Percentiles rank a stretch among this genome's conserved stretches.
phyloP scores from a whole-genome alignment of 2,888 invertebrate species.

The Protodeltote pygarga region DNA sequence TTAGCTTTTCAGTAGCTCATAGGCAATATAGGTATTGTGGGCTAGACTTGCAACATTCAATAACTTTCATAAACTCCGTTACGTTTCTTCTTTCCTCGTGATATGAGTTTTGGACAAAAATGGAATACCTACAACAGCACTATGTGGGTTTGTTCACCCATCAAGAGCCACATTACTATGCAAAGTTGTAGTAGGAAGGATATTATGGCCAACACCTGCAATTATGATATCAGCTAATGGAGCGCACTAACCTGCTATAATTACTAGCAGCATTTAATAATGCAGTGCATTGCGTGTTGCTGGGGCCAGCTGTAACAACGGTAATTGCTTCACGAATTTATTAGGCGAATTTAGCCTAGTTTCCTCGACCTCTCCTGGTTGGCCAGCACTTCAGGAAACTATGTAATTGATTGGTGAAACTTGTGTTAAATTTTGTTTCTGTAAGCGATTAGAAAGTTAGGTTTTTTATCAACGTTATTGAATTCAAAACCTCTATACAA shows the following conservation, averaged over 20 bases:
- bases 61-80: too few species aligned
- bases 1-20: too few species aligned
- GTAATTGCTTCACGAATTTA: constrained; percentile 46
- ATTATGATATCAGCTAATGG: constrained; percentile 45
- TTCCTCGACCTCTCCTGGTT: constrained; percentile 41
- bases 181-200: constrained; percentile 19
- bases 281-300: constrained; percentile 45
- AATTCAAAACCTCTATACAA: too few species aligned
- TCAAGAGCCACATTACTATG: constrained; percentile 12
- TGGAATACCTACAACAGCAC: not conserved
- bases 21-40: too few species aligned
- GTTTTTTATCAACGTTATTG: too few species aligned
- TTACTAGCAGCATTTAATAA: constrained; percentile 46
- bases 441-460: too few species aligned
- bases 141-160: constrained; percentile 10
- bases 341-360: constrained; percentile 44
- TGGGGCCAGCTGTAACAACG: constrained; percentile 24
- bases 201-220: constrained; percentile 33
- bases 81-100: too few species aligned
- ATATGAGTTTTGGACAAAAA: too few species aligned
- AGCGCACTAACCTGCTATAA: too few species aligned
- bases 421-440: too few species aligned
- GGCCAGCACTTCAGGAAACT: not conserved
- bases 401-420: not conserved
- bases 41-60: too few species aligned